Conservation (phyloP, 2,888 invertebrate species). For the Cryptophagus acutangulus region DNA sequence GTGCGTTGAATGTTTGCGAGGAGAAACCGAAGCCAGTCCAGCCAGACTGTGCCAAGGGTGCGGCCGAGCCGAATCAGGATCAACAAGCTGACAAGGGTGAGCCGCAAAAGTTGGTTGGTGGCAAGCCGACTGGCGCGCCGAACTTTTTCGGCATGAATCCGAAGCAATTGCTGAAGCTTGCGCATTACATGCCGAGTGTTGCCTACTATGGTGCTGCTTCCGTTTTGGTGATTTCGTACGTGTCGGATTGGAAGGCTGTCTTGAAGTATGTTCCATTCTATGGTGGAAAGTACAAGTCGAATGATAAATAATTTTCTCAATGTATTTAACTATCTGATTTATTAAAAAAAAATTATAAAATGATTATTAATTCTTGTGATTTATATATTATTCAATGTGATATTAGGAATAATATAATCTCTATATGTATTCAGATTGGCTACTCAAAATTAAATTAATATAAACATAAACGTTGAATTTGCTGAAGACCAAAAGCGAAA, state of each 20-base stretch:
- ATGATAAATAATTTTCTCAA: no score
- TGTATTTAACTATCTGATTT: no score
- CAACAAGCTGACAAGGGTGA: background rate
- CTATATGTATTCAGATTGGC: slow-evolving; percentile 1
- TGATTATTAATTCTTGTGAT: no score
- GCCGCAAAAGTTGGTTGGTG: background rate
- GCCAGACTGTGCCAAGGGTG: background rate
- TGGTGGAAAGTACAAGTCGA: slow-evolving; percentile 22
- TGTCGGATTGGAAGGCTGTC: slow-evolving; percentile 30
- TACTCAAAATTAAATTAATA: slow-evolving; percentile 2
- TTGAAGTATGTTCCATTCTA: slow-evolving; percentile 30
- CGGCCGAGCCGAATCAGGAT: background rate
- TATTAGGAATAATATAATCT: slow-evolving; percentile 14
- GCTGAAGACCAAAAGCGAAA: slow-evolving; percentile 8
- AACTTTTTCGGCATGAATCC: slow-evolving; percentile 14
- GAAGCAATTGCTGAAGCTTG: slow-evolving; percentile 19
- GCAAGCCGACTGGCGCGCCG: slow-evolving; percentile 9
- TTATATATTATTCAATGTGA: slow-evolving; percentile 15
- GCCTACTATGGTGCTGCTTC: slow-evolving; percentile 19
- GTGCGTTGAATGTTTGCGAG: background rate
- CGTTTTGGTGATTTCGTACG: slow-evolving; percentile 19
- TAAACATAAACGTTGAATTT: slow-evolving; percentile 3
- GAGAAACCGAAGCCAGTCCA: background rate
- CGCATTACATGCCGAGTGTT: slow-evolving; percentile 24
- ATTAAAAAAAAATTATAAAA: no score